These are phyloP conservation scores for Grammomys surdaster DNA, from an alignment of 2,113 vertebrate species.

Conservation along the genomic window DNA sequence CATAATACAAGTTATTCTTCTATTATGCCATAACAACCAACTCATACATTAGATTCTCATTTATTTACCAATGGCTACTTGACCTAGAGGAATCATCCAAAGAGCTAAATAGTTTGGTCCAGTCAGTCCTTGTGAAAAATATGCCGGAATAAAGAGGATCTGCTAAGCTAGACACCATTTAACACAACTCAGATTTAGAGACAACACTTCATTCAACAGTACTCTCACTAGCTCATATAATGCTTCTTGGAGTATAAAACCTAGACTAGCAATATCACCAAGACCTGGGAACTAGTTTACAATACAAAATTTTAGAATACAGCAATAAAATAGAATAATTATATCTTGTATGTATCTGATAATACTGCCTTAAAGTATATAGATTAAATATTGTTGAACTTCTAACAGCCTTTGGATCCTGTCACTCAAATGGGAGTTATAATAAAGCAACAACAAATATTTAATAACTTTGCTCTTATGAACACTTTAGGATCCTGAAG, in stretches of 20 bases:
- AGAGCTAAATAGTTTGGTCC: neutral
- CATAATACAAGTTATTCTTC: neutral
- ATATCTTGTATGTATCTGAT: conserved; percentile 41
- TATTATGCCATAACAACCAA: neutral
- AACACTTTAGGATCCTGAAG: neutral
- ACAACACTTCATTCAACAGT: neutral
- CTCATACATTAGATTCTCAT: neutral
- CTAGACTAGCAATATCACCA: neutral
- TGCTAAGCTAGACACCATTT: neutral
- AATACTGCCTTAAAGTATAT: neutral
- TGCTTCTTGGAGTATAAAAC: neutral
- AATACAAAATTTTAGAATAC: neutral
- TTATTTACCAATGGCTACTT: neutral
- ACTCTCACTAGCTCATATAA: neutral
- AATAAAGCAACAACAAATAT: conserved; percentile 11
- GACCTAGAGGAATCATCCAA: neutral
- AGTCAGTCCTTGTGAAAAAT: neutral
- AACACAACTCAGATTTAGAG: neutral
- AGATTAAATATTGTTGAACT: conserved; percentile 54
- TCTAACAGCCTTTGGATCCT: conserved; percentile 17
- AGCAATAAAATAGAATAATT: neutral
- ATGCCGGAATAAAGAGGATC: neutral
- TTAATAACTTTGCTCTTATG: neutral
- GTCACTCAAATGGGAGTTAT: neutral
- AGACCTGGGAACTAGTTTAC: neutral